A percentile compares a stretch with the other conserved stretches of the same genome.
Conservation (phyloP, 2,888 invertebrate species). For the Stictocephala bisonia region DNA sequence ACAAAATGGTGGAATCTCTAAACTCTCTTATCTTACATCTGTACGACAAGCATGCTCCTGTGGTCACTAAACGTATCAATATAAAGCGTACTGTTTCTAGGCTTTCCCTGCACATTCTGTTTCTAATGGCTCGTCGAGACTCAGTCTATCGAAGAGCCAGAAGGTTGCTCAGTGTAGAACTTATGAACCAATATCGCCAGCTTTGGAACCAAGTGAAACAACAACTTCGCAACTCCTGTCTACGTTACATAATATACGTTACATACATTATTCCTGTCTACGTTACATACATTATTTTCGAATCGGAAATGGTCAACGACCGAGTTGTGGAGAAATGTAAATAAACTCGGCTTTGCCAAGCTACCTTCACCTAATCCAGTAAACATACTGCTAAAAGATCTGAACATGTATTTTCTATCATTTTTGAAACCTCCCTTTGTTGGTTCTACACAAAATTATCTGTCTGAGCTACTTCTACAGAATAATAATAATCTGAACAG, state of each 20-base stretch:
- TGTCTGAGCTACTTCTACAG: background rate
- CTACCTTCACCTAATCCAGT: background rate
- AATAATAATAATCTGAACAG: background rate
- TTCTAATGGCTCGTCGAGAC: conserved; percentile 15
- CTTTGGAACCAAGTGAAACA: conserved; percentile 7
- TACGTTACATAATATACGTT: conserved; percentile 23
- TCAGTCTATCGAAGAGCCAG: conserved; percentile 8
- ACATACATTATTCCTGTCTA: too few relatives aligned
- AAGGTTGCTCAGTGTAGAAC: background rate
- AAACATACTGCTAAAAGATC: background rate
- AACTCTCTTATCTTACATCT: background rate
- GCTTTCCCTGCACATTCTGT: background rate
- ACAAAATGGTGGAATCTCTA: background rate
- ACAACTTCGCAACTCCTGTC: background rate
- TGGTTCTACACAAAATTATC: background rate
- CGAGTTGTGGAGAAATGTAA: background rate
- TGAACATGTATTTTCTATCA: conserved; percentile 5
- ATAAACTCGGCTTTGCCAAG: conserved; percentile 1
- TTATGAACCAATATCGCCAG: conserved; percentile 11
- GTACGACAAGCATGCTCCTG: background rate
- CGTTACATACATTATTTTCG: background rate
- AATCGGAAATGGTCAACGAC: background rate
- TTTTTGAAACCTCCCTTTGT: background rate
- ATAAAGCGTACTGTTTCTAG: background rate
- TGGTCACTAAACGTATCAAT: background rate